phyloP scores from a whole-genome alignment of 2,113 vertebrate species.

The Galbula dea region DNA sequence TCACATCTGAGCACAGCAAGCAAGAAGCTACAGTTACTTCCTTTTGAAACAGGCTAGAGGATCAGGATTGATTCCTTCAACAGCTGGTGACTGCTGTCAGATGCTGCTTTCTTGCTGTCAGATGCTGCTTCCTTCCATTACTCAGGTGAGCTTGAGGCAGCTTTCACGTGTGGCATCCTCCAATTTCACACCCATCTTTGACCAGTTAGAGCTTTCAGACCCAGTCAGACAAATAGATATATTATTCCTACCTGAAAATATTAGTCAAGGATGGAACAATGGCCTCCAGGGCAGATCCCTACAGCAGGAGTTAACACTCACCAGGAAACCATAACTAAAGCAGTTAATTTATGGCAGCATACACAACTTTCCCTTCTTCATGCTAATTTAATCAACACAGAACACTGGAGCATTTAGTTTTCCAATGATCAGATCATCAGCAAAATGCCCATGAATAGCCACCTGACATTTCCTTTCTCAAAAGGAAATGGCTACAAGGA shows the following conservation, averaged over 20 bases:
- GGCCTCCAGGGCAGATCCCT: background rate
- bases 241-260: background rate
- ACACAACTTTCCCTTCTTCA: background rate
- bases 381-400: background rate
- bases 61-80: background rate
- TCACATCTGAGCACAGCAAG: background rate
- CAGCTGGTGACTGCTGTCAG: background rate
- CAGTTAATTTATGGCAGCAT: background rate
- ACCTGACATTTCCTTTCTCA: background rate
- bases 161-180: background rate
- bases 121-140: no score
- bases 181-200: fast-evolving
- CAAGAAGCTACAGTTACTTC: background rate
- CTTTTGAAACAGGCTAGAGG: background rate
- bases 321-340: background rate
- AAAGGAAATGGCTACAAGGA: background rate
- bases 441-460: background rate
- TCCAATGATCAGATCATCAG: background rate
- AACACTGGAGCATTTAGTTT: background rate
- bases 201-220: background rate
- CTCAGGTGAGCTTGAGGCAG: no score
- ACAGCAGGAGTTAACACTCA: background rate
- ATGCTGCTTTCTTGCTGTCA: background rate
- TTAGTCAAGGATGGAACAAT: background rate
- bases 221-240: no score